Evolutionary conservation across 2,888 invertebrate genomes (phyloP).

Genomic region (Heliconius erato): DNA sequence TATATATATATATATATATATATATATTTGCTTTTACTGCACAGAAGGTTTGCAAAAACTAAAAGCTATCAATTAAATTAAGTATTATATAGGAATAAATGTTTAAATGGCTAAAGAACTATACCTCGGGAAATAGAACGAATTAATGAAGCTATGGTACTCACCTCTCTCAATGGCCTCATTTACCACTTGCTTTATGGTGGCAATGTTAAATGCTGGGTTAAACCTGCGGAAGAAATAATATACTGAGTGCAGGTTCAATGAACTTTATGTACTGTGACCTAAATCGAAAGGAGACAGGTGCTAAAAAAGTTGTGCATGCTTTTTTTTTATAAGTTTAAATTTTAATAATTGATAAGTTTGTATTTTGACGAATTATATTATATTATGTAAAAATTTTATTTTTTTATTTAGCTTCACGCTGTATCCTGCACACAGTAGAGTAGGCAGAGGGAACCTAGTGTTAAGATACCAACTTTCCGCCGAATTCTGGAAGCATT

Average conservation of each 20-base stretch:
- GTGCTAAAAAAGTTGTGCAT: background rate
- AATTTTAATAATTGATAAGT: too few species aligned
- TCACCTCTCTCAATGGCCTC: constrained; percentile 97
- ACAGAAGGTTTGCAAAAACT: background rate
- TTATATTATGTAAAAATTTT: too few species aligned
- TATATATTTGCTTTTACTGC: background rate
- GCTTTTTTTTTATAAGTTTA: background rate
- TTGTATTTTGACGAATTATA: too few species aligned
- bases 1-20: too few species aligned
- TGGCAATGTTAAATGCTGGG: constrained; percentile 96
- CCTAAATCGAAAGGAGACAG: background rate
- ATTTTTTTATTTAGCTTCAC: too few species aligned
- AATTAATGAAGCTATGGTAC: constrained; percentile 56
- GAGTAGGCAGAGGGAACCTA: too few species aligned
- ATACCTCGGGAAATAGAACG: constrained; percentile 48
- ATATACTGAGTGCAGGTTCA: constrained; percentile 18
- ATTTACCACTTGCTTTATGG: constrained; percentile 97
- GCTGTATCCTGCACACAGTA: too few species aligned
- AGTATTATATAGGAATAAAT: constrained; percentile 1
- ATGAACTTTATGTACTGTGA: constrained; percentile 10
- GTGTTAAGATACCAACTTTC: too few species aligned
- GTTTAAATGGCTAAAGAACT: constrained; percentile 17
- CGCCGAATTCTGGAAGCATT: too few species aligned
- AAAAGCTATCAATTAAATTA: background rate
- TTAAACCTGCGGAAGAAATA: constrained; percentile 90